A percentile compares a stretch with the other conserved stretches of the same genome.
Conservation (phyloP, 2,797 vertebrate species). For the Emydoidea blandingii region DNA sequence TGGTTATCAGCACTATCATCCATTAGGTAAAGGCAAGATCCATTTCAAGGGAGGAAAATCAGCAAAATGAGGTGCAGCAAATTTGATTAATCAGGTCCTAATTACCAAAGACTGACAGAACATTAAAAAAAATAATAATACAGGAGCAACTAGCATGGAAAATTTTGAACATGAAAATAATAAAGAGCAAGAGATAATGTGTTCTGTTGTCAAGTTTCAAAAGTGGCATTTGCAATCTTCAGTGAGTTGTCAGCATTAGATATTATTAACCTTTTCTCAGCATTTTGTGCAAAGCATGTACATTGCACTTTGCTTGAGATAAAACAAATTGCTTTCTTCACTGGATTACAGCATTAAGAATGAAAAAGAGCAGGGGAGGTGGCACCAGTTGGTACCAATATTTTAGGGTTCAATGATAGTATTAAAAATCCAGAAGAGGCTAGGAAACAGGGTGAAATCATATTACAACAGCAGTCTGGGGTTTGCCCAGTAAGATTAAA, state of each 20-base stretch:
- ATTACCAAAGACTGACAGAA: conserved; percentile 60
- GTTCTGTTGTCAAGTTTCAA: background rate
- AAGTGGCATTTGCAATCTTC: conserved; percentile 2
- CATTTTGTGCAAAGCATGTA: background rate
- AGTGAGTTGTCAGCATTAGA: background rate
- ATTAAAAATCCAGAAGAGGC: background rate
- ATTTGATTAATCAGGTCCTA: conserved; percentile 75
- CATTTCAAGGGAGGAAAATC: conserved; percentile 57
- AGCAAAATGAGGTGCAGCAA: conserved; percentile 57
- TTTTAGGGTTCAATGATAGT: background rate
- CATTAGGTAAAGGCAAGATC: conserved; percentile 72
- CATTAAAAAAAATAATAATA: background rate
- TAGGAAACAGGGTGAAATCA: background rate
- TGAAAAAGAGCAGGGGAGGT: background rate
- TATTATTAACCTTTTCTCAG: conserved; percentile 38
- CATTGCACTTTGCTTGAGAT: background rate
- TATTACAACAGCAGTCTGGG: background rate
- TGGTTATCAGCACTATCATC: conserved; percentile 69
- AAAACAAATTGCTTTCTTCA: conserved; percentile 18
- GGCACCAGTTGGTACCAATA: background rate
- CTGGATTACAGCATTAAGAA: background rate
- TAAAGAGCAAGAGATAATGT: background rate
- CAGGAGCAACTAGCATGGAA: conserved; percentile 5
- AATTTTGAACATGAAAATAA: conserved; percentile 17
- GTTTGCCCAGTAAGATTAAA: background rate